Conservation (phyloP, 2,888 invertebrate genomes). For the Carterocephalus palaemon region DNA sequence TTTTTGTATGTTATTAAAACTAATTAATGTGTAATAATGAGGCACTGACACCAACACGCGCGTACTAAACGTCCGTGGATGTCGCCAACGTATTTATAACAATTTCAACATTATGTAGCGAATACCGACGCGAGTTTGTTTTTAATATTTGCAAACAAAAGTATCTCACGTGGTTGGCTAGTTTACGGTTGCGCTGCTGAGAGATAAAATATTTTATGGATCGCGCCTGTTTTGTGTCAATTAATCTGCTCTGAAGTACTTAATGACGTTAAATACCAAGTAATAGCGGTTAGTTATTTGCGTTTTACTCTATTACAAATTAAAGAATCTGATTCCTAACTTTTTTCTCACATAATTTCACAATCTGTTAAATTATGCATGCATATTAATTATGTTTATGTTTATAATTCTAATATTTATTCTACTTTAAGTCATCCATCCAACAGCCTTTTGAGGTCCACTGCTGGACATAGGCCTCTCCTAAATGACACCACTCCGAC, state of each 20-base stretch:
- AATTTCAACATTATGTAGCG: slow-evolving; percentile 51
- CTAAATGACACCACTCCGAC: too few relatives aligned
- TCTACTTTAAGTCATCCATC: too few relatives aligned
- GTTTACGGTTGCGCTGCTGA: slow-evolving; percentile 6
- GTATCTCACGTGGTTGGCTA: slow-evolving; percentile 21
- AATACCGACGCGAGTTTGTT: slow-evolving; percentile 34
- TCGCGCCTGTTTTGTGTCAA: not conserved
- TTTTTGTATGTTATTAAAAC: slow-evolving; percentile 16
- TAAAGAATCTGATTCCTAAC: too few relatives aligned
- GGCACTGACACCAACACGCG: slow-evolving; percentile 46
- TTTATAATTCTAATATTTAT: too few relatives aligned
- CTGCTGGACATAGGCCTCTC: too few relatives aligned
- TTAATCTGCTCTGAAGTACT: not conserved
- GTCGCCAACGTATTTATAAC: slow-evolving; percentile 61
- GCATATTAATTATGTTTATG: not conserved
- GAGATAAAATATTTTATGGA: slow-evolving; percentile 7
- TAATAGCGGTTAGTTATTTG: too few relatives aligned
- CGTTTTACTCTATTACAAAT: too few relatives aligned
- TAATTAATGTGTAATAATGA: slow-evolving; percentile 32
- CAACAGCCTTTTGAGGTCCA: too few relatives aligned
- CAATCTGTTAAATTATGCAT: not conserved
- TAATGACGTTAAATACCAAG: too few relatives aligned
- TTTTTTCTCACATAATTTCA: not conserved
- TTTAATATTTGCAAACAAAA: slow-evolving; percentile 44
- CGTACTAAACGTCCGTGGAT: slow-evolving; percentile 53